Percentiles rank a stretch among this genome's conserved stretches.
phyloP scores from a whole-genome alignment of 2,113 vertebrate species.

The Anolis sagrei region DNA sequence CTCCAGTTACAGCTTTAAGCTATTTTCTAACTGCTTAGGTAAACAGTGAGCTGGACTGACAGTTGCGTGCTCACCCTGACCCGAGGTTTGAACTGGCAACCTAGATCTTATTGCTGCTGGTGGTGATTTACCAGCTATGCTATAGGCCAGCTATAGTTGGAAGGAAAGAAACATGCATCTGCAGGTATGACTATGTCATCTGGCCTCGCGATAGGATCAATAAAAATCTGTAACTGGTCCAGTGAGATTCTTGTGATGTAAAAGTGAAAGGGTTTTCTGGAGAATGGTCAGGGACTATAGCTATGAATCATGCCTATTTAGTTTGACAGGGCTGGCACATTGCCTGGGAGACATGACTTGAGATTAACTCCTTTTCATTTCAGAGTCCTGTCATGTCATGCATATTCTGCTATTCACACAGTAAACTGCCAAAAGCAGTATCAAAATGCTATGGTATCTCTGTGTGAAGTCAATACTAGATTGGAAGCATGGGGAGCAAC shows the following conservation, averaged over 20 bases:
- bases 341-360: not conserved
- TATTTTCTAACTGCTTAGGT: too few species aligned
- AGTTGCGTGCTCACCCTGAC: too few species aligned
- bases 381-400: not conserved
- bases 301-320: not conserved
- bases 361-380: slow-evolving; percentile 13
- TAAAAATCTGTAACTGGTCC: not conserved
- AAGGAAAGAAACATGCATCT: not conserved
- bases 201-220: not conserved
- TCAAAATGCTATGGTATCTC: not conserved
- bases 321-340: slow-evolving; percentile 2
- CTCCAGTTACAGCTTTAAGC: too few species aligned
- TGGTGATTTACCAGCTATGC: too few species aligned
- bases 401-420: not conserved
- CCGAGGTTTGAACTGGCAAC: too few species aligned
- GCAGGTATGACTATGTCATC: not conserved
- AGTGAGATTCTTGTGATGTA: not conserved
- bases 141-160: too few species aligned
- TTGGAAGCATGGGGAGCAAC: not conserved
- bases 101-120: too few species aligned
- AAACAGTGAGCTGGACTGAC: too few species aligned
- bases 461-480: not conserved
- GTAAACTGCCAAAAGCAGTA: not conserved
- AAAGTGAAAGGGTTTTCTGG: not conserved
- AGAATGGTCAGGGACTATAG: rapidly evolving